Base-by-base conservation (phyloP, 2,113 vertebrate species). In the Pterophyllum scalare region DNA sequence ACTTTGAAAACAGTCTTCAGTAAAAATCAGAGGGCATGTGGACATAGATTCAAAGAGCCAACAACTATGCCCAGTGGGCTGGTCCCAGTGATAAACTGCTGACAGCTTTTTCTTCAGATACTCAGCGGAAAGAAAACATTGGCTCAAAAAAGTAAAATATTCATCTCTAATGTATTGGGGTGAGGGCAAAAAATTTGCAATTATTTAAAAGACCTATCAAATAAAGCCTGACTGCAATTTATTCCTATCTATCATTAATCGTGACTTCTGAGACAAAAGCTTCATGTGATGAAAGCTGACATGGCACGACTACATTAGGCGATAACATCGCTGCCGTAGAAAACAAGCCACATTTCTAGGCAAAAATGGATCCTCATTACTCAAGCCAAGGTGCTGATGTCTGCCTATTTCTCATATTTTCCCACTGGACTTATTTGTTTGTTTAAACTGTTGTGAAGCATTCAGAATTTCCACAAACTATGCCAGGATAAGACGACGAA, bases 391-490 rank as follows among this genome's bases (percentile, higher is more conserved):
- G 84, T 83, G 89, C 84, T 80, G 59, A 81, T 85, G 80, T 87
- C 86, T 83, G 77, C 74, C 85, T 65, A 28, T 70, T 84, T 82
- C 46, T 87, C 77, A 89, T 38, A 82, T 61, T 91, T 87, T 83
- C 80, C 82, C 80, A 84, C 54, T 56, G 64, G 80, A 75, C 58
- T 84, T 90, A 82, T 91, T 91, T 89, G 91, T 93, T 90, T 91
- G 85, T 90, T 88, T 91, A 88, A 92, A 82, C 80, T 75, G 61
- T 85, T 57, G 46, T 60, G 78, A 89, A 87, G 67, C 65, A 3
- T 88, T 89, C 79, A 84, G 65, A 92, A 72, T 93, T 94, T 94
- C 93, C 92, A 89, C 78, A 17, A 59, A 24, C 28, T 33, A 75
- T 89, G 90, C 87, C 93, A 94, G 83, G 59, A 70, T 81, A 77